Evolutionary conservation across 2,888 invertebrate genomes (phyloP), one percentile per base, ranked within the genome.

Genomic region (Papilio gigon): DNA sequence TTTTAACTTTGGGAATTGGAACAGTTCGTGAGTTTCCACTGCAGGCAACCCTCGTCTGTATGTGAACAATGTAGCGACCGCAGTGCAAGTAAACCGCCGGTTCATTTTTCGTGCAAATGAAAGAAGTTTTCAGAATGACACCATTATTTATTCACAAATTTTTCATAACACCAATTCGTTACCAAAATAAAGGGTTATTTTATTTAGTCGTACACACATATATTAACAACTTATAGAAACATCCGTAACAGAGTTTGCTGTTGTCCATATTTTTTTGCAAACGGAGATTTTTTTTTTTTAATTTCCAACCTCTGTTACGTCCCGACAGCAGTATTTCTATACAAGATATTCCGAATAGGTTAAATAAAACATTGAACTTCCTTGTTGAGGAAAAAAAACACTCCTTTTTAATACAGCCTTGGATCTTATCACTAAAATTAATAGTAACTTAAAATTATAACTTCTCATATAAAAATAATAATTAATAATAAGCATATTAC

Each of bases 71-170:
- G n/a, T n/a, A n/a, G n/a, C n/a, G n/a, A n/a, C n/a, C n/a, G n/a
- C n/a, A n/a, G n/a, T n/a, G n/a, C n/a, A n/a, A n/a, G n/a, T n/a
- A n/a, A n/a, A n/a, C n/a, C n/a, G n/a, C n/a, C n/a, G 4, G 42
- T 17, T 42, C 6, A 22, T 6, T 17, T 20, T 6, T 40, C n/a
- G 5, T 14, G 44, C 62, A 64, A 60, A 50, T 59, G 77, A 74
- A 72, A 65, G 60, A 37, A 66, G 53, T 72, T 73, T 82, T 80
- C 83, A 86, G 85, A 87, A 89, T 91, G 88, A 90, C 89, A 90
- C 89, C 89, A 89, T 89, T 88, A 88, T 90, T 89, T 90, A 90
- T 90, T 91, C 88, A 90, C 90, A 91, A 87, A 82, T 87, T 87
- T 53, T 86, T 89, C 86, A 89, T 90, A 90, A 91, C 90, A 90